Percentiles rank a stretch among this genome's conserved stretches.
These are phyloP conservation scores for Caenorhabditis sulstoni DNA, from an alignment of 2,888 invertebrate genomes.

Conservation along the genomic window DNA sequence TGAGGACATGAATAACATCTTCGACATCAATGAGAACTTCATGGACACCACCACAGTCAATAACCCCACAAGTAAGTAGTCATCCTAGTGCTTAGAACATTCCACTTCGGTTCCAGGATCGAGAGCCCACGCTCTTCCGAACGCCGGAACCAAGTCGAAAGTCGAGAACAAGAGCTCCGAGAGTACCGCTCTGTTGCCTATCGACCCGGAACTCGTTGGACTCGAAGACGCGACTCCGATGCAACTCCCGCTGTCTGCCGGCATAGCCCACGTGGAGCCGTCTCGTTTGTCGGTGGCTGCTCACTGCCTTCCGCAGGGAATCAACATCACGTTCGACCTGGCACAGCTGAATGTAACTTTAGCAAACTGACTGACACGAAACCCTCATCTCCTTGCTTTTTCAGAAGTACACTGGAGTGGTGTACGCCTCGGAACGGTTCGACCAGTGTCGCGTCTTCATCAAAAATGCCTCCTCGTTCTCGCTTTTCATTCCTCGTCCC, in stretches of 20 bases:
- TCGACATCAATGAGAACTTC: constrained; percentile 41
- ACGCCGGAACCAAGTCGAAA: constrained; percentile 28
- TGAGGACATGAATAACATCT: constrained; percentile 45
- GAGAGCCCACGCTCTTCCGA: constrained; percentile 49
- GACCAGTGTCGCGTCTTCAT: constrained; percentile 75
- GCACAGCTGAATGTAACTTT: constrained; percentile 32
- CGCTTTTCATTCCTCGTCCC: constrained; percentile 77
- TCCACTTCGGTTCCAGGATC: constrained; percentile 29
- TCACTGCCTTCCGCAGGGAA: constrained; percentile 66
- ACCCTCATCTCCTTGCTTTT: background rate
- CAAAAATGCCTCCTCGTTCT: constrained; percentile 65
- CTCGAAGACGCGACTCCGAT: constrained; percentile 52
- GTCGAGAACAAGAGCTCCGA: constrained; percentile 15
- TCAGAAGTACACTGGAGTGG: constrained; percentile 78
- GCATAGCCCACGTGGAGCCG: constrained; percentile 62
- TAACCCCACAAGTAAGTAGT: constrained; percentile 20
- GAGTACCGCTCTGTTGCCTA: constrained; percentile 38
- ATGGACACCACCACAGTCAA: constrained; percentile 33
- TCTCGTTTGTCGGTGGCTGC: constrained; percentile 54
- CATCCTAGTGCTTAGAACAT: background rate
- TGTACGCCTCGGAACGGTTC: constrained; percentile 80
- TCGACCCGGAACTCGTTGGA: constrained; percentile 56
- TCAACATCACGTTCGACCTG: constrained; percentile 68
- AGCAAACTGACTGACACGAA: background rate
- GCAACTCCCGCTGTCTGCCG: constrained; percentile 46